Evolutionary conservation across 2,888 invertebrate genomes (phyloP).

Genomic region (Diplolepis rosae): DNA sequence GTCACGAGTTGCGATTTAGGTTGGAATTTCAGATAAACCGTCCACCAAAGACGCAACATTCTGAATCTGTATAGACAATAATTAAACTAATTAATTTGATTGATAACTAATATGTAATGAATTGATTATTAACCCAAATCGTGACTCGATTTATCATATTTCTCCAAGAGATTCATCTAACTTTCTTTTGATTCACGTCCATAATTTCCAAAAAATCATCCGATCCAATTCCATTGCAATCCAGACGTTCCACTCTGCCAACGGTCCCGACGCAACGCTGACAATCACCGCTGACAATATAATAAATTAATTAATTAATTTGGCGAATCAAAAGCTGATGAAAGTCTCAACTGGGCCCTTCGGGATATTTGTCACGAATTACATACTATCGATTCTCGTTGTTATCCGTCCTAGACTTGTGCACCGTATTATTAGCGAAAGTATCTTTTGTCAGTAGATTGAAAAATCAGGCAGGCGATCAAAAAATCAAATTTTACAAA

Average conservation of each 20-base stretch:
- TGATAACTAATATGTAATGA: background rate
- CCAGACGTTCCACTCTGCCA: constrained; percentile 66
- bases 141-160: constrained; percentile 31
- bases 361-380: constrained; percentile 47
- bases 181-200: constrained; percentile 23
- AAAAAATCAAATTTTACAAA: background rate
- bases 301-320: constrained; percentile 49
- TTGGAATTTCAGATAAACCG: too few species aligned
- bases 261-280: constrained; percentile 71
- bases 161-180: background rate
- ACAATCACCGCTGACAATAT: constrained; percentile 53
- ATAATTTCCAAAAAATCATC: constrained; percentile 36
- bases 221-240: constrained; percentile 37
- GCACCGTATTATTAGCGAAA: constrained; percentile 51
- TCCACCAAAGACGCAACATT: too few species aligned
- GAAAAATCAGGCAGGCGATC: background rate
- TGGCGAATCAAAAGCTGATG: constrained; percentile 55
- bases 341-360: constrained; percentile 48
- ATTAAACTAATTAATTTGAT: constrained; percentile 10
- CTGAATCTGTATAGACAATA: background rate
- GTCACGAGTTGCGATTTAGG: constrained; percentile 19
- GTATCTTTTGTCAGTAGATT: background rate
- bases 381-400: constrained; percentile 58
- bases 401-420: constrained; percentile 51
- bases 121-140: constrained; percentile 35